Conservation (phyloP, 2,888 invertebrate species). For the Cataglyphis rosenhaueri region DNA sequence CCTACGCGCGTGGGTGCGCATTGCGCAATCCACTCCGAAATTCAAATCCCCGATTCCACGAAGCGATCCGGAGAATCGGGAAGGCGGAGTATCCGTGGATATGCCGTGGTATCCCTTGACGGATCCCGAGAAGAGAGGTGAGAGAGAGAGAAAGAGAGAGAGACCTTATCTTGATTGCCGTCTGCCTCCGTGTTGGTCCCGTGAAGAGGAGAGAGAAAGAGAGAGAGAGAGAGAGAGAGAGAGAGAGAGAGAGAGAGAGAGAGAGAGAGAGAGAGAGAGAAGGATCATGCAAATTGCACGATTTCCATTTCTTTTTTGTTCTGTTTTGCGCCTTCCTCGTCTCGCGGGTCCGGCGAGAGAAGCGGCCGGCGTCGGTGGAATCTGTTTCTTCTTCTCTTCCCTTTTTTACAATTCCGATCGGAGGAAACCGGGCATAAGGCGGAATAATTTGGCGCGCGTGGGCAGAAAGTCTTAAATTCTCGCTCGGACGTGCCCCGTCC, state of each 20-base stretch:
- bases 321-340: constrained; percentile 30
- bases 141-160: constrained; percentile 29
- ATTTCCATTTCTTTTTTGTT: constrained; percentile 69
- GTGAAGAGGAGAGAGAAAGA: constrained; percentile 1
- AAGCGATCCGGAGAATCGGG: constrained; percentile 56
- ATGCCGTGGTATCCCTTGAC: constrained; percentile 50
- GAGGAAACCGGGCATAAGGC: constrained; percentile 55
- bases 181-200: constrained; percentile 51
- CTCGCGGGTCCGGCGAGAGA: constrained; percentile 10
- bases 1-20: constrained; percentile 67
- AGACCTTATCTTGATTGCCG: constrained; percentile 71
- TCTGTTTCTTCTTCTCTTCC: constrained; percentile 32
- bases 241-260: background rate
- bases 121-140: constrained; percentile 60
- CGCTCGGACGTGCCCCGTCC: constrained; percentile 15
- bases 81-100: constrained; percentile 45
- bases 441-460: constrained; percentile 65
- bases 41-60: constrained; percentile 73
- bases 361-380: constrained; percentile 60
- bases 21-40: constrained; percentile 74
- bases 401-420: constrained; percentile 65
- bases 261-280: background rate
- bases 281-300: constrained; percentile 71
- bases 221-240: background rate
- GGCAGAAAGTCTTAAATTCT: constrained; percentile 58